These are phyloP conservation scores for Chelonoidis abingdonii DNA, from an alignment of 2,113 vertebrate genomes.

Conservation along the genomic window DNA sequence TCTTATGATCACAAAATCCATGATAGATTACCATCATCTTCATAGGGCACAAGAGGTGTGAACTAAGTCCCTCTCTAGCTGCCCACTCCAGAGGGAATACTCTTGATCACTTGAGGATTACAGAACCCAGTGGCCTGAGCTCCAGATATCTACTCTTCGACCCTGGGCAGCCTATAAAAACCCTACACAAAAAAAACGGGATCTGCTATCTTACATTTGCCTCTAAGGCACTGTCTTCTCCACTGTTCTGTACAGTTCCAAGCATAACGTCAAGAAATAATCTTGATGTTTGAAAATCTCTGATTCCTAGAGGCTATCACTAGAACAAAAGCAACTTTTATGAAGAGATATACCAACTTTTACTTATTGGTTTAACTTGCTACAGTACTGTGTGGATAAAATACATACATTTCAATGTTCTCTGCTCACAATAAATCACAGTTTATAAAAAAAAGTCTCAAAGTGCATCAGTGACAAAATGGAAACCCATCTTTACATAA, in stretches of 20 bases:
- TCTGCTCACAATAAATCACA: background rate
- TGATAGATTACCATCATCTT: background rate
- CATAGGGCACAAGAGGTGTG: background rate
- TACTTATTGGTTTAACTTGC: background rate
- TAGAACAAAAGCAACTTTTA: background rate
- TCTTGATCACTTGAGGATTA: background rate
- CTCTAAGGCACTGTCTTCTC: background rate
- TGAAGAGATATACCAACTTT: background rate
- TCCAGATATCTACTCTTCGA: background rate
- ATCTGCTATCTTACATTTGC: background rate
- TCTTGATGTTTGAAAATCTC: background rate
- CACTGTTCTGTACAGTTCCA: background rate
- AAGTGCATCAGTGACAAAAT: too few relatives aligned
- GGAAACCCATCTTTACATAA: background rate
- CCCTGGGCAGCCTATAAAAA: background rate
- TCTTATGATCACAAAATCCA: background rate
- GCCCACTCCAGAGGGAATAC: background rate
- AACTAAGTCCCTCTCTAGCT: background rate
- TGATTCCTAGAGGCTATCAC: background rate
- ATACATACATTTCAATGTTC: background rate
- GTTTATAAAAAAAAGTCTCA: background rate
- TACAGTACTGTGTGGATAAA: background rate
- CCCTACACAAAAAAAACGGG: background rate
- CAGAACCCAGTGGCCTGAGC: background rate
- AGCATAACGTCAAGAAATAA: background rate